Conservation (phyloP, 2,113 vertebrate species). For the Myiopsitta monachus region DNA sequence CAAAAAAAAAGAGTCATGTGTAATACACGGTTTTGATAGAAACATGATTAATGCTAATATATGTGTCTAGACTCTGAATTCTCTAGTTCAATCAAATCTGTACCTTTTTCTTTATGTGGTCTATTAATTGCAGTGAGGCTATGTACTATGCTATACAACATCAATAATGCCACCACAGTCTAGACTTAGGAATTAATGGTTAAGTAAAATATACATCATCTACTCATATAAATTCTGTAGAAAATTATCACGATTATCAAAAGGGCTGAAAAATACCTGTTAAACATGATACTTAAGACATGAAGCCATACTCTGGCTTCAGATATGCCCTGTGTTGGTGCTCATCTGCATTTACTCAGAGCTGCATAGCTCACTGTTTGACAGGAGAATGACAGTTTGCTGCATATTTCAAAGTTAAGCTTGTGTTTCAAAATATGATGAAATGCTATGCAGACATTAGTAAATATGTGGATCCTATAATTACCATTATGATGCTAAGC, state of each 20-base stretch:
- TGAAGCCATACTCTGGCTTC: not conserved
- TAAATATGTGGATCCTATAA: not conserved
- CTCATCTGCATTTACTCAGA: not conserved
- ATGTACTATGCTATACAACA: accelerated
- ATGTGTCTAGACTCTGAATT: not conserved
- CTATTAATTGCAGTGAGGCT: not conserved
- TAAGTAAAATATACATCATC: not conserved
- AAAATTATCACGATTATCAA: not conserved
- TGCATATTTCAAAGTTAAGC: not conserved
- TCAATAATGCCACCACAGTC: not conserved
- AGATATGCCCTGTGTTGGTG: not conserved
- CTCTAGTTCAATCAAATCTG: not conserved
- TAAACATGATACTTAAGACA: not conserved
- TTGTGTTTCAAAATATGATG: not conserved
- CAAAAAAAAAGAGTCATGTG: not conserved
- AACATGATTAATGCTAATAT: not conserved
- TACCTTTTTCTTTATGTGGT: accelerated
- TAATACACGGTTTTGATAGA: not conserved
- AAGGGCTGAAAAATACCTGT: not conserved
- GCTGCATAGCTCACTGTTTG: not conserved
- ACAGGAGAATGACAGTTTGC: not conserved
- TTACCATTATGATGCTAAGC: not conserved
- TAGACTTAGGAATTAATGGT: not conserved
- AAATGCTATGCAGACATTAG: not conserved
- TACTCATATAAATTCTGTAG: not conserved